Percentiles rank a stretch among this genome's conserved stretches.
Evolutionary conservation across 2,113 vertebrate species (phyloP).

Genomic region (Stegostoma tigrinum): DNA sequence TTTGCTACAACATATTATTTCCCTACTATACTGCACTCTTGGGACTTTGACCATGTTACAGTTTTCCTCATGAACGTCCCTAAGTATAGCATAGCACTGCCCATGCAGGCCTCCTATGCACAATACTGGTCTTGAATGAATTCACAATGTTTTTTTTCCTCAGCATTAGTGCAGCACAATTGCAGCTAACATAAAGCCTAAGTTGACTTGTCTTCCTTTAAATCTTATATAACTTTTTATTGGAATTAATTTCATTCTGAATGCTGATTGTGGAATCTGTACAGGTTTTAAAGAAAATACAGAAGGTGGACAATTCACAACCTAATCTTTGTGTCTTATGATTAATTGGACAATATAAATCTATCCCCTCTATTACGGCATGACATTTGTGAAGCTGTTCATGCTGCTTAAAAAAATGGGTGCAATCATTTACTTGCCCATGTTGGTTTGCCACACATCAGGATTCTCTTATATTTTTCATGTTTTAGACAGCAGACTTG

Average conservation of each 20-base stretch:
- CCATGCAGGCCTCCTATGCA: background rate
- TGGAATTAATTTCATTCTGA: background rate
- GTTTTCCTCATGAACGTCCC: background rate
- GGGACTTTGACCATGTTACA: background rate
- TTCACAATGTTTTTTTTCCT: background rate
- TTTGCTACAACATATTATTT: slow-evolving; percentile 7
- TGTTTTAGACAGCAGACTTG: background rate
- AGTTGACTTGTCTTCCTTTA: background rate
- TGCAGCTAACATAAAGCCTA: background rate
- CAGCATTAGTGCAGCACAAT: background rate
- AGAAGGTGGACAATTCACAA: background rate
- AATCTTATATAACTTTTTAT: background rate
- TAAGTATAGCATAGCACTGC: background rate
- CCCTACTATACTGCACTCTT: slow-evolving; percentile 8
- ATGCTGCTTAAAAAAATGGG: background rate
- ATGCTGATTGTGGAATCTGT: background rate
- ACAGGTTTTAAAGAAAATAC: background rate
- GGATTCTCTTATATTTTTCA: background rate
- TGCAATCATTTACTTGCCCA: background rate
- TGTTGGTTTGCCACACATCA: background rate
- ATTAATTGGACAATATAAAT: background rate
- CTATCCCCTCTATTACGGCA: background rate
- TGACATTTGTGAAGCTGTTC: background rate
- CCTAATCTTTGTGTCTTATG: background rate
- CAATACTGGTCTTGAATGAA: background rate